phyloP scores from a whole-genome alignment of 2,888 invertebrate species.

The Polia nebulosa region DNA sequence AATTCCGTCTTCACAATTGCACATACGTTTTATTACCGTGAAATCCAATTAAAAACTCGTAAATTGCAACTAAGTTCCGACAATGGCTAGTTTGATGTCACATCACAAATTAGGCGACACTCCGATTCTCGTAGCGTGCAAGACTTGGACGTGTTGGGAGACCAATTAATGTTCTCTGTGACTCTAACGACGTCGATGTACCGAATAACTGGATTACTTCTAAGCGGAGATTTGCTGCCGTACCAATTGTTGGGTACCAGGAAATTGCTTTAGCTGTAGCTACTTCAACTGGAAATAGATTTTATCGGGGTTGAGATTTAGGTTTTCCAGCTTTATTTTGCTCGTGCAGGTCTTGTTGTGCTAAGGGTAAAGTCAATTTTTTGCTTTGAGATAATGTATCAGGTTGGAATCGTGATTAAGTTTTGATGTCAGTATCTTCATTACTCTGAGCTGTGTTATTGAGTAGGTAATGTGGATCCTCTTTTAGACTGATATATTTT shows the following conservation, averaged over 20 bases:
- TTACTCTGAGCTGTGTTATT: not conserved
- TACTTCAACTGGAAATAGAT: slow-evolving; percentile 36
- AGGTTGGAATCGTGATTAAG: not conserved
- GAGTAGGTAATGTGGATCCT: not conserved
- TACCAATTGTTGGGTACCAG: slow-evolving; percentile 48
- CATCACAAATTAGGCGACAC: slow-evolving; percentile 58
- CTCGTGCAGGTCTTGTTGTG: not conserved
- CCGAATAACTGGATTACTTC: slow-evolving; percentile 58
- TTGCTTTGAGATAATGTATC: not conserved
- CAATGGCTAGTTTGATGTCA: slow-evolving; percentile 35
- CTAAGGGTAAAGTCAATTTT: not conserved
- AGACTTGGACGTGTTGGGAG: slow-evolving; percentile 51
- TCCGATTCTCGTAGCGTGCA: slow-evolving; percentile 46
- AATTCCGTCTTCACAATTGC: slow-evolving; percentile 16
- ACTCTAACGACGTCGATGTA: slow-evolving; percentile 57
- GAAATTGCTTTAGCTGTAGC: slow-evolving; percentile 47
- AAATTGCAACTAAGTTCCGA: slow-evolving; percentile 45
- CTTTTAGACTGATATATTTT: not conserved
- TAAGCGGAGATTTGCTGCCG: slow-evolving; percentile 58
- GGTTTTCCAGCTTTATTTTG: slow-evolving; percentile 18
- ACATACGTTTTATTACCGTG: not conserved
- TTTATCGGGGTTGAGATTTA: slow-evolving; percentile 25
- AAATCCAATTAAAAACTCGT: slow-evolving; percentile 54
- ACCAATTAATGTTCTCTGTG: slow-evolving; percentile 61
- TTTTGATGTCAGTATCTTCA: not conserved